These are phyloP conservation scores for Hydrolagus colliei DNA, from an alignment of 2,797 vertebrate species.

Conservation along the genomic window DNA sequence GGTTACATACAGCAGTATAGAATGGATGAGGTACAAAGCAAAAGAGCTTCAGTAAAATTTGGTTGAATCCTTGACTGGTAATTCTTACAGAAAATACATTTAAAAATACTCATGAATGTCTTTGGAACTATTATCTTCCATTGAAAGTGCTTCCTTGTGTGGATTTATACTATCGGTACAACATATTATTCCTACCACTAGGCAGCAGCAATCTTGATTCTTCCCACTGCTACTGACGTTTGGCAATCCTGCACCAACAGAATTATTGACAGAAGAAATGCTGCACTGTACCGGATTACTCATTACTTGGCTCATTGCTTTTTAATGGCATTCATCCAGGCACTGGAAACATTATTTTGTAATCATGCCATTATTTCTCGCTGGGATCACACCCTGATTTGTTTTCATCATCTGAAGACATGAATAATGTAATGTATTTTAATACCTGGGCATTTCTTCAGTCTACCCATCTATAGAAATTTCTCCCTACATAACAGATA, in stretches of 20 bases:
- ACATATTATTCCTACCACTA: background rate
- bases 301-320: background rate
- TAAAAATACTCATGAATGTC: too few relatives aligned
- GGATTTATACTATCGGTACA: too few relatives aligned
- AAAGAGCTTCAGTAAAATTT: too few relatives aligned
- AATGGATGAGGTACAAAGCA: background rate
- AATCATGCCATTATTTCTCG: background rate
- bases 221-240: background rate
- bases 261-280: background rate
- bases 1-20: too few relatives aligned
- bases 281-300: background rate
- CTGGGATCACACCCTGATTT: background rate
- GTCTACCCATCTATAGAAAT: background rate
- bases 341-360: background rate
- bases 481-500: too few relatives aligned
- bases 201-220: conserved; percentile 2
- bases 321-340: background rate
- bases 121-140: too few relatives aligned
- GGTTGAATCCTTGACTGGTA: too few relatives aligned
- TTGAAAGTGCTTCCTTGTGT: too few relatives aligned
- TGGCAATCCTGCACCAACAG: background rate
- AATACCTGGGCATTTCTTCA: background rate
- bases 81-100: too few relatives aligned
- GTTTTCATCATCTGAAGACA: background rate
- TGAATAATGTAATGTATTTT: background rate